Evolutionary conservation across 2,113 vertebrate genomes (phyloP).

Genomic region (Dipodomys spectabilis): DNA sequence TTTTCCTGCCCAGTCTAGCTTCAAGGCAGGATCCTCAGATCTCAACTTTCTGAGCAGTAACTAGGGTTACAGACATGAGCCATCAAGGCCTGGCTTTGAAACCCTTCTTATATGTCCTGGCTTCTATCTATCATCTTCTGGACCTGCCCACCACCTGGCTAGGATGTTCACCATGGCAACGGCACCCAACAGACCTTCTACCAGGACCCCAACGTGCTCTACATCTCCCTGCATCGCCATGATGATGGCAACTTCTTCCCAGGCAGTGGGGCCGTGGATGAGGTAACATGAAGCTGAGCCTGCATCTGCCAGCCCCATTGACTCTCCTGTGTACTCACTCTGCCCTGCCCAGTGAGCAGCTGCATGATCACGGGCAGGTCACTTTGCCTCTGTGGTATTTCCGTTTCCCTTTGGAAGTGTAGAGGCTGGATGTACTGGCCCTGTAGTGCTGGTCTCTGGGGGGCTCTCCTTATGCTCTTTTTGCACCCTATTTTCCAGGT

Average conservation of each 20-base stretch:
- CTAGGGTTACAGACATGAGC: no score
- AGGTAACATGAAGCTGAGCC: slow-evolving; percentile 82
- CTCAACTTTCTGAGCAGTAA: no score
- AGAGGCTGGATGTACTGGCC: neutral
- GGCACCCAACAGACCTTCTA: slow-evolving; percentile 96
- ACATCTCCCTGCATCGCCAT: slow-evolving; percentile 95
- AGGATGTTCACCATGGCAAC: slow-evolving; percentile 97
- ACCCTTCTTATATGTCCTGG: neutral
- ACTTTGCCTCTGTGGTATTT: neutral
- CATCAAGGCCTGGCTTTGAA: neutral
- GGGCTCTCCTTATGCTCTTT: neutral
- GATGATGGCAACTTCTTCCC: slow-evolving; percentile 95
- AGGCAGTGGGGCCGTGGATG: slow-evolving; percentile 91
- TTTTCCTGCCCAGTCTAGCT: no score
- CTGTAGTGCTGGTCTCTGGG: accelerated
- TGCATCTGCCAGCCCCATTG: accelerated
- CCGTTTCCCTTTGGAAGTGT: neutral
- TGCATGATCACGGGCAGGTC: neutral
- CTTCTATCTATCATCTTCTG: neutral
- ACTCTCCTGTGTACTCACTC: neutral
- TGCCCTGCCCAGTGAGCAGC: neutral
- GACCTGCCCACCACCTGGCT: neutral
- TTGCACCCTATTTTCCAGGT: slow-evolving; percentile 86
- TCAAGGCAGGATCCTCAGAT: no score
- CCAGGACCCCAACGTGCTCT: slow-evolving; percentile 92